These are phyloP conservation scores for Antheraea mylitta DNA, from an alignment of 1,140 invertebrate species.

Conservation along the genomic window DNA sequence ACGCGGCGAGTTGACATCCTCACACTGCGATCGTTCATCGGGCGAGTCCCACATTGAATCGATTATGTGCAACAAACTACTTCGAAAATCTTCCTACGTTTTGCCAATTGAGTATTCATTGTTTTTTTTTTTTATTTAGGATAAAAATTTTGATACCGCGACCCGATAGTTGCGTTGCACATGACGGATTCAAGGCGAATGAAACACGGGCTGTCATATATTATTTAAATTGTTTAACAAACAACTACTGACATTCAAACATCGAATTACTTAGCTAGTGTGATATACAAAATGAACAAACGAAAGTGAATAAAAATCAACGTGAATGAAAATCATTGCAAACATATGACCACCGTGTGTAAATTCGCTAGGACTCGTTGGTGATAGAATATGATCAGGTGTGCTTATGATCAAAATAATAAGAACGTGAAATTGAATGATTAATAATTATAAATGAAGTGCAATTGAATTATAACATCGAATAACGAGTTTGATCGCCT, in stretches of 20 bases:
- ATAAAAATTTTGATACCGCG: conserved; percentile 53
- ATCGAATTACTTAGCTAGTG: conserved; percentile 71
- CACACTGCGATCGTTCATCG: conserved; percentile 79
- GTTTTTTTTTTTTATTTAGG: conserved; percentile 34
- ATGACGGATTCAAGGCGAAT: conserved; percentile 78
- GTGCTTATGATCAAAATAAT: conserved; percentile 9
- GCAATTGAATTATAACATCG: conserved; percentile 7
- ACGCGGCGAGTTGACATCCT: conserved; percentile 62
- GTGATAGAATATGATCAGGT: conserved; percentile 16
- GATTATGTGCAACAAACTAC: conserved; percentile 81
- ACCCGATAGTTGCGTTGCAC: conserved; percentile 63
- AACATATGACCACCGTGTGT: conserved; percentile 78
- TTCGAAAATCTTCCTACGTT: conserved; percentile 77
- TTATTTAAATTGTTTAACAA: conserved; percentile 72
- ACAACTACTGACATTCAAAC: conserved; percentile 75
- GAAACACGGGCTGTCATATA: conserved; percentile 79
- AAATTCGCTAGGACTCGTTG: conserved; percentile 73
- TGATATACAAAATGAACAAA: conserved; percentile 52
- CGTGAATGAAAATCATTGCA: conserved; percentile 63
- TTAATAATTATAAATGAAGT: not conserved
- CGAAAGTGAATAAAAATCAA: conserved; percentile 71
- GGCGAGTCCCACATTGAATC: conserved; percentile 80
- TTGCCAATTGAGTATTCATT: conserved; percentile 44
- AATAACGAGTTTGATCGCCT: not conserved
- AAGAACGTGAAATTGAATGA: conserved; percentile 7